A percentile compares a stretch with the other conserved stretches of the same genome.
phyloP scores from a whole-genome alignment of 2,888 invertebrate species.

The Dolichopus griseipennis region DNA sequence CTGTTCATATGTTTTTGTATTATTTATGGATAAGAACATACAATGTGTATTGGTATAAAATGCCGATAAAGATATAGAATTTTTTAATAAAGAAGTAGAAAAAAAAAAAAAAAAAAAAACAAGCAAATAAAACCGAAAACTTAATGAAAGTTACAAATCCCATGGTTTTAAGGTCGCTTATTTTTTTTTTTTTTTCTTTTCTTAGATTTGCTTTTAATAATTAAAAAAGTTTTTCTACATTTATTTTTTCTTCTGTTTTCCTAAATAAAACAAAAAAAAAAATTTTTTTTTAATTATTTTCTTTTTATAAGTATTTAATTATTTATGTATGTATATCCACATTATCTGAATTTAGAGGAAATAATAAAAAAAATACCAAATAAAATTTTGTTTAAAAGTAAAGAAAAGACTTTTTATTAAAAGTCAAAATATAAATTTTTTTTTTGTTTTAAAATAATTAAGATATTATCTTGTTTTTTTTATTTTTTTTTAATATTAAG shows the following conservation, averaged over 20 bases:
- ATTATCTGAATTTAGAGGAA: too few relatives aligned
- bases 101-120: background rate
- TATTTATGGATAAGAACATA: background rate
- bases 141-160: constrained; percentile 6
- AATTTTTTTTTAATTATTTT: background rate
- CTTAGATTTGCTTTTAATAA: constrained; percentile 4
- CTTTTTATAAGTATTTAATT: background rate
- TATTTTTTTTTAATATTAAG: too few relatives aligned
- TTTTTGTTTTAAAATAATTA: too few relatives aligned
- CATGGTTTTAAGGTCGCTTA: background rate
- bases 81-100: background rate
- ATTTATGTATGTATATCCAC: too few relatives aligned
- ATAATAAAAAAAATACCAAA: too few relatives aligned
- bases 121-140: background rate
- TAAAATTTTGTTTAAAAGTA: too few relatives aligned
- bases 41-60: background rate
- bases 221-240: background rate
- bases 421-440: too few relatives aligned
- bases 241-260: background rate
- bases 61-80: background rate
- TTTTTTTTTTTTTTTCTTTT: background rate
- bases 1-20: background rate
- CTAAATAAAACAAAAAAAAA: too few relatives aligned
- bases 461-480: too few relatives aligned
- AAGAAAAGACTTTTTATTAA: too few relatives aligned